Percentiles rank a stretch among this genome's conserved stretches.
Conservation (phyloP, 2,888 invertebrate genomes). For the Sclerodermus sp. region DNA sequence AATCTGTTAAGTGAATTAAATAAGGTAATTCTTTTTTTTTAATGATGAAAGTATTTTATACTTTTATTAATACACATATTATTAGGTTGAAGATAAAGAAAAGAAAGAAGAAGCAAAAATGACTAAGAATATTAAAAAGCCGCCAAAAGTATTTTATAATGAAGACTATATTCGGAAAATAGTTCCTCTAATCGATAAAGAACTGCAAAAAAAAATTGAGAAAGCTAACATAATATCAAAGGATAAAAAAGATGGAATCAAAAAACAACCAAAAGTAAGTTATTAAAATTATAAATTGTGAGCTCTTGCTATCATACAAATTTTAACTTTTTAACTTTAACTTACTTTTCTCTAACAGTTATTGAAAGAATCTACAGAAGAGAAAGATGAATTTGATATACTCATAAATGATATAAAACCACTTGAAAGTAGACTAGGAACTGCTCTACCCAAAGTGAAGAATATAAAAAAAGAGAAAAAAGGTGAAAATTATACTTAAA, state of each 20-base stretch:
- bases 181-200: slow-evolving; percentile 72
- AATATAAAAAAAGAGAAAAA: slow-evolving; percentile 61
- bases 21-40: slow-evolving; percentile 54
- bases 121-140: slow-evolving; percentile 37
- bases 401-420: slow-evolving; percentile 63
- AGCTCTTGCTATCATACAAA: background rate
- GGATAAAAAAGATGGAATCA: slow-evolving; percentile 62
- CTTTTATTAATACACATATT: slow-evolving; percentile 8
- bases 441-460: slow-evolving; percentile 58
- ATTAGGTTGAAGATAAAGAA: slow-evolving; percentile 73
- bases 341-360: no score
- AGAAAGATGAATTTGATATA: slow-evolving; percentile 68
- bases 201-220: slow-evolving; percentile 76
- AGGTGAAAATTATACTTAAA: no score
- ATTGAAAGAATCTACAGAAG: slow-evolving; percentile 54
- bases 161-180: slow-evolving; percentile 66
- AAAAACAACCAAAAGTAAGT: slow-evolving; percentile 62
- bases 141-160: slow-evolving; percentile 42
- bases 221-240: slow-evolving; percentile 66
- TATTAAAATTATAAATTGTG: slow-evolving; percentile 3
- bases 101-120: slow-evolving; percentile 64
- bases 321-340: no score
- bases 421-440: slow-evolving; percentile 61
- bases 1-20: slow-evolving; percentile 69
- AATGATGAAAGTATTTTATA: background rate